Evolutionary conservation across 2,888 invertebrate species (phyloP), one percentile per base, ranked within the genome.

Genomic region (Spialia ferax): DNA sequence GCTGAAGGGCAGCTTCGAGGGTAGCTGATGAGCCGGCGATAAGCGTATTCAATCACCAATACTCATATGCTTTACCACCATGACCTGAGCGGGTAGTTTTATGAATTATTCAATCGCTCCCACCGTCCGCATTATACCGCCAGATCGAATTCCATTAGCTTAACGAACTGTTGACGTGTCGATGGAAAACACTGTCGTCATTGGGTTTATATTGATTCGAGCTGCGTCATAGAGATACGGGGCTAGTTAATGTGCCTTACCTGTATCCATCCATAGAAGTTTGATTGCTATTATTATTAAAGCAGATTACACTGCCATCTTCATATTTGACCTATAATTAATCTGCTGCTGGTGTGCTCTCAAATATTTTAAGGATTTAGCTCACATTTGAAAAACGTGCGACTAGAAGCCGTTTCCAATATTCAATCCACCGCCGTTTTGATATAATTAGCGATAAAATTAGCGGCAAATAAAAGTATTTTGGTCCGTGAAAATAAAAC

Each of bases 31-130:
- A 38, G 38, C n/a, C 38, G 13, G 5, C 5, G n/a, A 38, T 38
- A n/a, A 38, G n/a, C 13, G 38, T 38, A 38, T 38, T 38, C 38
- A 38, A 38, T 38, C 38, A 38, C 13, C 38, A n/a, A 38, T 38
- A 38, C 38, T 13, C 38, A 38, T 38, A 38, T 38, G n/a, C 38
- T 38, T 38, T 38, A 7, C 18, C 45, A 15, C 35, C 35, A 15
- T 35, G 20, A 15, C 15, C 18, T 63, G 42, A 15, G 42, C 42
- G 57, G 42, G 67, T 64, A 69, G 68, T 67, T 72, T 66, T 71
- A 73, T 74, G 71, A 75, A 71, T 75, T 71, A 74, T 74, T 73
- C 72, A 72, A 71, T 75, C 64, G 72, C 62, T 61, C 66, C 68
- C 64, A 67, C 68, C 68, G 61, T 63, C 66, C 66, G 61, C 64